phyloP scores from a whole-genome alignment of 2,797 vertebrate species.

The Pristis pectinata region DNA sequence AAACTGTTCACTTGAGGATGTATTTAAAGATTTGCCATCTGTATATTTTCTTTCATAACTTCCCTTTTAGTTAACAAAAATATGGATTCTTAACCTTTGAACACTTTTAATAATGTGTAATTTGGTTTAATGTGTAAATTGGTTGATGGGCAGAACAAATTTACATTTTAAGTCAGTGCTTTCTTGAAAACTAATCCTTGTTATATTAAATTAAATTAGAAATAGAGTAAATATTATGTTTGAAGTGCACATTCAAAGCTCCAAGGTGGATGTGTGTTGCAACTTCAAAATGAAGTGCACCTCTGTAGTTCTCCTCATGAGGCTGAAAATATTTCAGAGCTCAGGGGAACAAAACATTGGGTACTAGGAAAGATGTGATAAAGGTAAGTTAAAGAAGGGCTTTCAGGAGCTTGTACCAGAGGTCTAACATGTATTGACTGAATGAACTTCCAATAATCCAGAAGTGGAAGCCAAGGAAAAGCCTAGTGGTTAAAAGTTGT shows the following conservation, averaged over 20 bases:
- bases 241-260: not conserved
- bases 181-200: not conserved
- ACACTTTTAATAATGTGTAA: not conserved
- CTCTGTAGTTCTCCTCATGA: not conserved
- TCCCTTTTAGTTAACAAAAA: not conserved
- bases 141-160: not conserved
- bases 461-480: not conserved
- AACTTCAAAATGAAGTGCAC: not conserved
- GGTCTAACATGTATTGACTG: not conserved
- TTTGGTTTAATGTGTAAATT: not conserved
- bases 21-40: not conserved
- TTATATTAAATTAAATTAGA: not conserved
- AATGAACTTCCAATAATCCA: not conserved
- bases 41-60: not conserved
- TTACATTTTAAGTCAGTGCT: not conserved
- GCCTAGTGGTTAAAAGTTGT: not conserved
- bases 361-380: no score
- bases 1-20: not conserved
- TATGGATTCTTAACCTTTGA: not conserved
- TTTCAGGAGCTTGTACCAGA: not conserved
- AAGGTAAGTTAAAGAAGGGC: no score
- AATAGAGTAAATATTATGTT: not conserved
- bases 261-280: not conserved
- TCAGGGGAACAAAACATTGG: not conserved
- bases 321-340: not conserved